A percentile compares a stretch with the other conserved stretches of the same genome.
These are phyloP conservation scores for Patella vulgata DNA, from an alignment of 1,140 invertebrate species.

Conservation along the genomic window DNA sequence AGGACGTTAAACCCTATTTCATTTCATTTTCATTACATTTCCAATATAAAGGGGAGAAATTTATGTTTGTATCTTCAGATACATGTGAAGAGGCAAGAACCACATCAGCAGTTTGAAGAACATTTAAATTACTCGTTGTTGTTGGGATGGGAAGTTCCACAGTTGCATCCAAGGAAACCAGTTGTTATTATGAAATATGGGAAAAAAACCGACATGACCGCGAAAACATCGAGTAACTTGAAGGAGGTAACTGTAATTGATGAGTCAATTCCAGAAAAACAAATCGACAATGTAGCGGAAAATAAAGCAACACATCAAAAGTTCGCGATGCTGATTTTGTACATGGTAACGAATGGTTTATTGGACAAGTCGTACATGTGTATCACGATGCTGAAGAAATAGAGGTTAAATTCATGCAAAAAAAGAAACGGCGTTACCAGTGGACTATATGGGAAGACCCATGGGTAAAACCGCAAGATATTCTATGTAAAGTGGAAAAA, in stretches of 20 bases:
- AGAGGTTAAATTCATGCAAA: conserved; percentile 16
- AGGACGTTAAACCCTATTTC: too few relatives aligned
- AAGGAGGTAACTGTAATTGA: not conserved
- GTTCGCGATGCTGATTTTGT: conserved; percentile 19
- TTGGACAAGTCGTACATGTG: conserved; percentile 14
- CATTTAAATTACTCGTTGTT: conserved; percentile 38
- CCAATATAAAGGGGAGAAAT: conserved; percentile 6
- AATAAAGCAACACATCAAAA: too few relatives aligned
- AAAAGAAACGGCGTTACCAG: conserved; percentile 18
- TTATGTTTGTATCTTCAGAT: conserved; percentile 18
- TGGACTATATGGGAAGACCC: conserved; percentile 18
- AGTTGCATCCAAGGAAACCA: conserved; percentile 9
- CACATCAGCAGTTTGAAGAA: conserved; percentile 20
- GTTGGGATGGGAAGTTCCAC: conserved; percentile 14
- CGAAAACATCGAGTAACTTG: too few relatives aligned
- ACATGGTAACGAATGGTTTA: conserved; percentile 18
- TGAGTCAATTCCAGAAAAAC: not conserved
- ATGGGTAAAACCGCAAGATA: conserved; percentile 10
- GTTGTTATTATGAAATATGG: conserved; percentile 23
- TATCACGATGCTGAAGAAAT: conserved; percentile 14
- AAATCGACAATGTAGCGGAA: too few relatives aligned
- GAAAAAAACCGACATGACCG: not conserved
- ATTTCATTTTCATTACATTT: too few relatives aligned
- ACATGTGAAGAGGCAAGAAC: conserved; percentile 1
- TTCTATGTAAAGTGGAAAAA: conserved; percentile 15